Conservation (phyloP, 2,797 vertebrate species). For the Intellagama lesueurii region DNA sequence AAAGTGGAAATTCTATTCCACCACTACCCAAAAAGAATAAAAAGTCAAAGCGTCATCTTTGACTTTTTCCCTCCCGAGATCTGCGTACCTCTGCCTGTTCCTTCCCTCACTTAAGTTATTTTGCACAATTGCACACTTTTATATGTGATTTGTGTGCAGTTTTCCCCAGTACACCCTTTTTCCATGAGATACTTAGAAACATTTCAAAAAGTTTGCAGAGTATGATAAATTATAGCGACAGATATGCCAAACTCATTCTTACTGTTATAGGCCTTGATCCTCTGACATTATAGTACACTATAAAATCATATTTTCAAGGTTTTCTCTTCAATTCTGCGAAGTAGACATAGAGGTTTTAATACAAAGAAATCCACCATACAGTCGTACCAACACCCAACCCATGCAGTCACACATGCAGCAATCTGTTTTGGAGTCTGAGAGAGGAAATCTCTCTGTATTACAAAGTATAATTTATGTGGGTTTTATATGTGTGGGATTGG, state of each 20-base stretch:
- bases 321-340: background rate
- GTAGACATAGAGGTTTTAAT: conserved; percentile 14
- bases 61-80: no score
- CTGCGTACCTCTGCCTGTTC: no score
- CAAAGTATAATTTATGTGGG: conserved; percentile 34
- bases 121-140: background rate
- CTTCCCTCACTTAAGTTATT: no score
- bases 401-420: background rate
- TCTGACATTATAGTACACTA: background rate
- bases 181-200: no score
- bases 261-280: conserved; percentile 7
- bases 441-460: conserved; percentile 12
- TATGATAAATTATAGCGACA: background rate
- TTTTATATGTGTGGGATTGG: conserved; percentile 42
- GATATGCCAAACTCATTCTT: background rate
- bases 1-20: no score
- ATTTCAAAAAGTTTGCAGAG: background rate
- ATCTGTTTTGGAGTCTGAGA: conserved; percentile 25
- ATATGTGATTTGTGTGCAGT: background rate
- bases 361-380: background rate
- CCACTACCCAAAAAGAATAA: no score
- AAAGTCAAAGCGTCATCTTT: no score
- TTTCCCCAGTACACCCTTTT: background rate
- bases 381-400: background rate
- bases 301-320: background rate